Base-by-base conservation (phyloP, 53 echinoderm and acorn worm genomes). In the Stichopus horrens region DNA sequence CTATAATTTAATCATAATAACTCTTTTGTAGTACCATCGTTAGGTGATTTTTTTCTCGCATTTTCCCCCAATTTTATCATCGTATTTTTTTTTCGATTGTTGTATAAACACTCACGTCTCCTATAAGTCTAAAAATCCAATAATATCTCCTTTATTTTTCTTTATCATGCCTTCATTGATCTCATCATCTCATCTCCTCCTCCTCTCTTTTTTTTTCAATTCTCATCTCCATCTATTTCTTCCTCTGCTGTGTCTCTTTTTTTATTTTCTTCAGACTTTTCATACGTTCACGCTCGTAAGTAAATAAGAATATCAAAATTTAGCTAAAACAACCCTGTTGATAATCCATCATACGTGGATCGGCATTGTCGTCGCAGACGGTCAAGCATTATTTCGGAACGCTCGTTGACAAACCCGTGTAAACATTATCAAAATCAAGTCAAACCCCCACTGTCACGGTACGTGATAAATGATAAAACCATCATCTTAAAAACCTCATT, bases 331-430 rank as follows among this genome's bases (percentile, higher is more conserved):
- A 63, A 13, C 18, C 7, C 18, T 20, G 6, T 71, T n/a, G 18
- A 71, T 71, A 13, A 71, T 71, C 71, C 19, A 20, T 71, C 71
- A 71, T 71, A 71, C n/a, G 63, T 16, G 63, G 18, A 7, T 71
- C 18, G 14, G 19, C 81, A 57, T 81, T 81, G 81, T 37, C 37
- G 37, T 37, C 21, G 20, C 81, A 81, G 81, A 56, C 81, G 81
- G 81, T 81, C 81, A 81, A 81, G 81, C 58, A 81, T 81, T 81
- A 21, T 56, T 75, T 81, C 56, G 81, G n/a, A 71, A 81, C 58
- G 81, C 56, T 81, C 71, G 58, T 58, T 81, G 58, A 81, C 56
- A 21, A 81, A 81, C 56, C 53, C 81, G 81, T 81, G 81, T 81
- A 81, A 81, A 81, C 81, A 81, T 21, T 81, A 81, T 81, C 56